phyloP scores from a whole-genome alignment of 2,888 invertebrate genomes.

The Leptinotarsa rubiginosa region DNA sequence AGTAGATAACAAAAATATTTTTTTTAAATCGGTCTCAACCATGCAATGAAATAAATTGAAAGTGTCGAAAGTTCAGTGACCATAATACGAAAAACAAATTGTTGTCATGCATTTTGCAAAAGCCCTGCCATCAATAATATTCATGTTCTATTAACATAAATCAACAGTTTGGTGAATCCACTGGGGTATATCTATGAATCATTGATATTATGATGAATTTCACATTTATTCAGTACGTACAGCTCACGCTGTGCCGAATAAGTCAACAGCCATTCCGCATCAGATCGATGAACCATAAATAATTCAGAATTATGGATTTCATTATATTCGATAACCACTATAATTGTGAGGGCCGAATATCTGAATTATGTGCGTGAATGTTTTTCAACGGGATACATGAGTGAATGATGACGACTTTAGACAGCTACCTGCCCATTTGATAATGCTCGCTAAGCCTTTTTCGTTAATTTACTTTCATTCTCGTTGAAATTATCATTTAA shows the following conservation, averaged over 20 bases:
- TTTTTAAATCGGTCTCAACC: too few relatives aligned
- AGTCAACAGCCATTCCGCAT: constrained; percentile 18
- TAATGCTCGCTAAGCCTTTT: not conserved
- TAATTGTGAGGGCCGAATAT: constrained; percentile 10
- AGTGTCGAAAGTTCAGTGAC: too few relatives aligned
- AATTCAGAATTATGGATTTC: constrained; percentile 22
- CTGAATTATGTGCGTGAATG: constrained; percentile 10
- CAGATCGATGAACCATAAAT: constrained; percentile 20
- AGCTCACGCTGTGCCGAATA: constrained; percentile 11
- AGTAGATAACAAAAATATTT: too few relatives aligned
- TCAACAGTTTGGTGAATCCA: constrained; percentile 6
- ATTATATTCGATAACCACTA: constrained; percentile 14
- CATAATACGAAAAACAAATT: not conserved
- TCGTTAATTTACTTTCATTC: not conserved
- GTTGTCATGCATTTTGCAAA: not conserved
- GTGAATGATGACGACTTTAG: not conserved
- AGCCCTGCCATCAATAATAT: not conserved
- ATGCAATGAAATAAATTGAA: too few relatives aligned
- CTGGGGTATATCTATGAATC: constrained; percentile 4
- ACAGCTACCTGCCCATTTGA: constrained; percentile 8
- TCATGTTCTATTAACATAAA: constrained; percentile 10
- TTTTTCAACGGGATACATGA: not conserved
- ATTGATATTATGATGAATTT: constrained; percentile 15
- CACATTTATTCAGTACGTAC: constrained; percentile 15
- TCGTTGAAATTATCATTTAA: not conserved